Evolutionary conservation across 2,888 invertebrate species (phyloP).

Genomic region (Drosophila hamatofila): DNA sequence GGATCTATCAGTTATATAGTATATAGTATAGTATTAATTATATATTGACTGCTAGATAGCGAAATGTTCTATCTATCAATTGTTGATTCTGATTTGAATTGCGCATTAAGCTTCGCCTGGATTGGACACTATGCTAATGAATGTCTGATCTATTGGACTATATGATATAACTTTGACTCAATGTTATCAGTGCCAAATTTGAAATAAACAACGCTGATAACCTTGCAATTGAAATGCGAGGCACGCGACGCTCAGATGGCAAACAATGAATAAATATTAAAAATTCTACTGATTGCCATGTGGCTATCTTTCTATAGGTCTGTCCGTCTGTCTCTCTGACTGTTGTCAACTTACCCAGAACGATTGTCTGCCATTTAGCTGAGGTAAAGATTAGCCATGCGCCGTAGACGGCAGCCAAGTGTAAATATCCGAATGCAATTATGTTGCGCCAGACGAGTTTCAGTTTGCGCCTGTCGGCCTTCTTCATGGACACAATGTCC

Average conservation of each 20-base stretch:
- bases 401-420: constrained; percentile 91
- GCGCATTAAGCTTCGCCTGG: background rate
- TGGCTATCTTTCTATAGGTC: background rate
- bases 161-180: constrained; percentile 34
- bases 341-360: constrained; percentile 88
- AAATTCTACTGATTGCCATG: constrained; percentile 18
- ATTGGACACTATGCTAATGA: constrained; percentile 14
- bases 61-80: background rate
- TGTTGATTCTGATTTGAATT: background rate
- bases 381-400: constrained; percentile 90
- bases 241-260: constrained; percentile 55
- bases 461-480: constrained; percentile 87
- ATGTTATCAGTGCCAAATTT: constrained; percentile 67
- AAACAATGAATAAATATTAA: constrained; percentile 9
- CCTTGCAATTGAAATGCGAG: constrained; percentile 48
- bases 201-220: constrained; percentile 56
- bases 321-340: background rate
- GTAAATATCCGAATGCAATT: constrained; percentile 91
- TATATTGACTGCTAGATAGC: background rate
- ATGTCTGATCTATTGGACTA: constrained; percentile 7
- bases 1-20: background rate
- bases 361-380: constrained; percentile 90
- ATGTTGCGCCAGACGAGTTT: constrained; percentile 94
- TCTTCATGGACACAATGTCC: constrained; percentile 87
- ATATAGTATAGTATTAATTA: background rate